Percentiles rank a stretch among this genome's conserved stretches.
Evolutionary conservation across 2,113 vertebrate genomes (phyloP).

Genomic region (Nothobranchius furzeri): DNA sequence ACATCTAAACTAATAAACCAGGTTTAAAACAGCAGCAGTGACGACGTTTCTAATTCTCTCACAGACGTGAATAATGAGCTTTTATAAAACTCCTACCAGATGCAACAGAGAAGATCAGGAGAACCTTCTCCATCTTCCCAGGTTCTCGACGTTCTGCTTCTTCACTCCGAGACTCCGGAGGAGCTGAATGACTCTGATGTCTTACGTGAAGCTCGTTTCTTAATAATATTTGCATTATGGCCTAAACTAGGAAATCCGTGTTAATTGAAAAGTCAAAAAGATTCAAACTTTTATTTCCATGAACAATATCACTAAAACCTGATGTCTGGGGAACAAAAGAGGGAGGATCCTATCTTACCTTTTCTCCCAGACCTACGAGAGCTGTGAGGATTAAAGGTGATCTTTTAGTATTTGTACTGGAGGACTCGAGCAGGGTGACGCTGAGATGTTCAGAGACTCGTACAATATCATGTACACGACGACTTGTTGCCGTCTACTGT

Average conservation of each 20-base stretch:
- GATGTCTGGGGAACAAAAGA: background rate
- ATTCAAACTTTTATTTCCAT: background rate
- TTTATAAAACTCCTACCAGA: background rate
- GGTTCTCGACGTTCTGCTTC: background rate
- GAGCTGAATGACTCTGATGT: background rate
- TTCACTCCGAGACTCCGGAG: background rate
- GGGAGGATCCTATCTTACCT: too few species aligned
- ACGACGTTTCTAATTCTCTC: too few species aligned
- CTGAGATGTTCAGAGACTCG: too few species aligned
- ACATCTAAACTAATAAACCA: too few species aligned
- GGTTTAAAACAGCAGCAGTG: too few species aligned
- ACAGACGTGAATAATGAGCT: too few species aligned
- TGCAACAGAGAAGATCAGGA: background rate
- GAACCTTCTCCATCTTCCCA: background rate
- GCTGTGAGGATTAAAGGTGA: too few species aligned
- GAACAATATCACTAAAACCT: background rate
- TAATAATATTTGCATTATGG: background rate
- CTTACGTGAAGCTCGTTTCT: background rate
- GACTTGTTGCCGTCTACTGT: too few species aligned
- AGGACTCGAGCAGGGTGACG: too few species aligned
- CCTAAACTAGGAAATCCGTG: background rate
- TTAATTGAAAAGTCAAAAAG: background rate
- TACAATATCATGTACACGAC: too few species aligned
- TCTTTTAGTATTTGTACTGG: too few species aligned
- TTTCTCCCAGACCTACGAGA: too few species aligned